Base-by-base conservation (phyloP, 2,888 invertebrate genomes). In the Erpobdella octoculata region DNA sequence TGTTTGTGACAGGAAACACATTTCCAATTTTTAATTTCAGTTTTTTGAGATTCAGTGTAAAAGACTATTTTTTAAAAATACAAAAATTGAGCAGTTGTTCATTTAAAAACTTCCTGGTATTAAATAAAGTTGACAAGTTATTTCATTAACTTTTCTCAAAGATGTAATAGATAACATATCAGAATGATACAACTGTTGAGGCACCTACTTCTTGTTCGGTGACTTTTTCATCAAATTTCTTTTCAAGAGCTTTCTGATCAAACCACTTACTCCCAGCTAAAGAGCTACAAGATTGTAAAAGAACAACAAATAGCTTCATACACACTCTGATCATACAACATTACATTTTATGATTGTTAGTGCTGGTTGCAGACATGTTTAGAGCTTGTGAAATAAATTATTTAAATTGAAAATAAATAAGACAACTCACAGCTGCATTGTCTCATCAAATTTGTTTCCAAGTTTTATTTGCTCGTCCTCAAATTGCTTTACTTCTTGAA, bases 181-280 rank as follows among this genome's bases (percentile, higher is more conserved):
- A 28, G 9, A 37, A 67, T 15, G 33, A 31, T 8, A 61, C 15
- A 38, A 9, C 28, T 31, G 31, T 18, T 61, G 62, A 21, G 53
- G n/a, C 53, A 58, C 73, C 71, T 70, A 78, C 78, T 59, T 77
- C 74, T 35, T 73, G 71, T 31, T 77, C 76, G 8, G 72, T 37
- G 9, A 76, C 25, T 38, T 74, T 61, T 61, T 73, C 81, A 78
- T 72, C 38, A 12, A 76, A 41, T 6, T 48, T 48, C n/a, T 65
- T 67, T 37, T 75, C 75, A n/a, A 76, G 25, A 8, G 64, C 38
- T 0, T 59, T 12, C 28, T 71, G 64, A 0, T 38, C 35, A 0
- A 74, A 25, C 76, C 76, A 76, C n/a, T 69, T 38, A 71, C 75
- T 76, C 31, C 75, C 76, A 18, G 72, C 72, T 67, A 76, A 66